Conservation (phyloP, 2,888 invertebrate genomes). For the Megastigmus dorsalis region DNA sequence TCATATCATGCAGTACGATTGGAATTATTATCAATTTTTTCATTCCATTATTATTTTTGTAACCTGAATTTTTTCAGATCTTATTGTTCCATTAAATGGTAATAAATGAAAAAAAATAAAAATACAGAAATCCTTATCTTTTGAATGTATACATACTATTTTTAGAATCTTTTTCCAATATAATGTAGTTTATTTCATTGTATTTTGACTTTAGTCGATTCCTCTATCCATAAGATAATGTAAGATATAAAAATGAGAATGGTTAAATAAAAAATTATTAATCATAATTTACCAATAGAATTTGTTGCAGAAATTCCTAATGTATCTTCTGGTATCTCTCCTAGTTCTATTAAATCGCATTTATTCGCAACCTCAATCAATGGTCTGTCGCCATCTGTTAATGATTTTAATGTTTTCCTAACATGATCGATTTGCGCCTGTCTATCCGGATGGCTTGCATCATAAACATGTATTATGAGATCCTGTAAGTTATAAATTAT, state of each 20-base stretch:
- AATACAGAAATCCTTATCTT: not conserved
- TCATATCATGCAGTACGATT: too few relatives aligned
- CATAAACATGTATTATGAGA: conserved; percentile 86
- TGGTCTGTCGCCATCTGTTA: conserved; percentile 74
- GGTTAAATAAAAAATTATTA: conserved; percentile 9
- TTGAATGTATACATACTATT: not conserved
- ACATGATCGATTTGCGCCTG: conserved; percentile 83
- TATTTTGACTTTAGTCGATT: conserved; percentile 1
- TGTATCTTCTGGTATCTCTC: conserved; percentile 61
- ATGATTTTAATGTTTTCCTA: conserved; percentile 78
- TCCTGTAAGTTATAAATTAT: conserved; percentile 77
- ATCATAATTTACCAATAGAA: conserved; percentile 67
- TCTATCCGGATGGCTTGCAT: conserved; percentile 84
- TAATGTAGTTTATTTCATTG: not conserved
- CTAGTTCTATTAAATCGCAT: conserved; percentile 77
- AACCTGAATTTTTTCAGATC: not conserved
- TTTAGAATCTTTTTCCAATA: not conserved
- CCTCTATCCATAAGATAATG: too few relatives aligned
- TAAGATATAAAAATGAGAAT: too few relatives aligned
- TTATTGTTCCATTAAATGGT: not conserved
- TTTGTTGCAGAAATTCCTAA: conserved; percentile 76
- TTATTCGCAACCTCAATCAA: conserved; percentile 85
- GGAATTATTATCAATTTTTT: too few relatives aligned
- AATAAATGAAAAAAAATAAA: not conserved
- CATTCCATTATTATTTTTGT: not conserved